A percentile compares a stretch with the other conserved stretches of the same genome.
Conservation (phyloP, 1,140 invertebrate species). For the Ips typographus region DNA sequence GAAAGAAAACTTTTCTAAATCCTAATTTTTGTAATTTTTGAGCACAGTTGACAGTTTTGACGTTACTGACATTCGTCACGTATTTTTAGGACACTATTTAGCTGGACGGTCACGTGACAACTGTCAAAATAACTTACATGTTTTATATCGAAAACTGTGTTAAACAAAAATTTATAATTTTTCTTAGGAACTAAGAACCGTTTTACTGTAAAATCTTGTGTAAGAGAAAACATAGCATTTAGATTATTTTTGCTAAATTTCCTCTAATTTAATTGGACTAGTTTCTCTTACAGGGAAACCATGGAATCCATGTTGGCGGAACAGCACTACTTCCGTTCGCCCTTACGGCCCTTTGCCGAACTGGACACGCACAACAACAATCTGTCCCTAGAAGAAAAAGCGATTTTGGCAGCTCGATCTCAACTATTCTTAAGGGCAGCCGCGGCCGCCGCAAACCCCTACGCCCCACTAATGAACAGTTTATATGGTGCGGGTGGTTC, state of each 20-base stretch:
- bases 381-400: conserved; percentile 74
- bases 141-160: too few relatives aligned
- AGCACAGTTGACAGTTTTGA: too few relatives aligned
- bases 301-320: conserved; percentile 82
- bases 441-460: conserved; percentile 61
- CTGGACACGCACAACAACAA: conserved; percentile 69
- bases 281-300: conserved; percentile 65
- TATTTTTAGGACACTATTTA: too few relatives aligned
- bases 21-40: too few relatives aligned
- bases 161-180: too few relatives aligned
- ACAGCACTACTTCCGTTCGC: conserved; percentile 72
- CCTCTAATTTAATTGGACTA: background rate
- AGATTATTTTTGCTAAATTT: conserved; percentile 16
- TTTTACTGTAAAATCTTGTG: too few relatives aligned
- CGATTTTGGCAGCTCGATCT: conserved; percentile 67
- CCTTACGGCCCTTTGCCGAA: conserved; percentile 69
- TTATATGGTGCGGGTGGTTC: conserved; percentile 58
- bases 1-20: too few relatives aligned
- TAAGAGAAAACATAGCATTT: background rate
- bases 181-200: too few relatives aligned
- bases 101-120: too few relatives aligned
- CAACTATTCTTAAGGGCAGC: conserved; percentile 67
- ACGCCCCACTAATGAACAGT: conserved; percentile 55
- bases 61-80: too few relatives aligned
- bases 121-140: too few relatives aligned